Conservation (phyloP, 2,888 invertebrate species). For the Didymodactylos carnosus region DNA sequence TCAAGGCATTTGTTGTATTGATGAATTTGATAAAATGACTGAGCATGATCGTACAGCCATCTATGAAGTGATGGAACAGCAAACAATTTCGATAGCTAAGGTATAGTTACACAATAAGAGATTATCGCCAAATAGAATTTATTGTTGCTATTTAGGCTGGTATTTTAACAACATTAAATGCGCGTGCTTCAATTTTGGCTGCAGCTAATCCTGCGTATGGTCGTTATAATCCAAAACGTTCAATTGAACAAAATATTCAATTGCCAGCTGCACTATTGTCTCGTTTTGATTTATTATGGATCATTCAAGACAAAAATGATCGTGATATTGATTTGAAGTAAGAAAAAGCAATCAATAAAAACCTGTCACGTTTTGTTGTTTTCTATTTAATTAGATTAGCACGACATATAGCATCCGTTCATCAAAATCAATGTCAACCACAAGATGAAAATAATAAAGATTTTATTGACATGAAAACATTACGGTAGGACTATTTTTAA, state of each 20-base stretch:
- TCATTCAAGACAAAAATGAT: constrained; percentile 60
- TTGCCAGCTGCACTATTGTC: constrained; percentile 87
- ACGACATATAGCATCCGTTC: constrained; percentile 90
- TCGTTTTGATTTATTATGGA: constrained; percentile 82
- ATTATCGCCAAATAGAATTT: background rate
- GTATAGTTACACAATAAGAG: constrained; percentile 12
- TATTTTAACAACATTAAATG: constrained; percentile 92
- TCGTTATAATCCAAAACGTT: constrained; percentile 63
- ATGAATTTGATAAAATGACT: constrained; percentile 98
- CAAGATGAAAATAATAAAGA: constrained; percentile 33
- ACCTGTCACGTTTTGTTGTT: no score
- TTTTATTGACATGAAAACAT: constrained; percentile 61
- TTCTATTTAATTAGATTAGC: no score
- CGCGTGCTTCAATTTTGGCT: constrained; percentile 83
- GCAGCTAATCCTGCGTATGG: constrained; percentile 98
- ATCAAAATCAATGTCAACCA: constrained; percentile 71
- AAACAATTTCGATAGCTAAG: constrained; percentile 90
- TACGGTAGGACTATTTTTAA: constrained; percentile 39
- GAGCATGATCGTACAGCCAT: constrained; percentile 40
- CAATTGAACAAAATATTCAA: constrained; percentile 82
- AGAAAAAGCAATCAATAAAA: no score
- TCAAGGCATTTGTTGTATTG: constrained; percentile 92
- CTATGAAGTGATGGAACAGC: constrained; percentile 55
- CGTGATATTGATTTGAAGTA: constrained; percentile 49
- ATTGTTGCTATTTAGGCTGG: constrained; percentile 58